Conservation (phyloP, 2,797 vertebrate genomes). For the Melanotaenia parkinsoni region DNA sequence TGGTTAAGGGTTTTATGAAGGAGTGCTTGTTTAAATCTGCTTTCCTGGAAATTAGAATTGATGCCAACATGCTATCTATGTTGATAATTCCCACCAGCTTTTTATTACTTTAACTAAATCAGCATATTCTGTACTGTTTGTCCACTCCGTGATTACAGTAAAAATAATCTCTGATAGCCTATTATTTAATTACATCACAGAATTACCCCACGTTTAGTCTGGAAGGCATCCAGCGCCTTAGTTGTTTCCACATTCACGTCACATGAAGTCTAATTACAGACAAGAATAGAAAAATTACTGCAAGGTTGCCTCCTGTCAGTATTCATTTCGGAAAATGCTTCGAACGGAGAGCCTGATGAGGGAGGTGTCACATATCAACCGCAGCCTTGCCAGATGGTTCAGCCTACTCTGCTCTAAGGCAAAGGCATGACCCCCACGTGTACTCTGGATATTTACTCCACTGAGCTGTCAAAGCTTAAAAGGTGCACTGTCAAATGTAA, state of each 20-base stretch:
- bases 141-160: constrained; percentile 32
- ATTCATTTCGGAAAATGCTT: constrained; percentile 57
- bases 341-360: constrained; percentile 55
- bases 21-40: constrained; percentile 8
- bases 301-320: constrained; percentile 71
- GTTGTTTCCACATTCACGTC: constrained; percentile 62
- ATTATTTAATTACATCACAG: constrained; percentile 32
- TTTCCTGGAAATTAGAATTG: constrained; percentile 29
- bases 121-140: constrained; percentile 25
- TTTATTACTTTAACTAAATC: constrained; percentile 2
- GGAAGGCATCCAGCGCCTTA: constrained; percentile 45
- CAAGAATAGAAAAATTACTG: constrained; percentile 71
- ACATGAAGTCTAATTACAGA: constrained; percentile 69
- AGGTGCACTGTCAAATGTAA: constrained; percentile 1
- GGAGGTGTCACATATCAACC: constrained; percentile 42
- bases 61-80: no score
- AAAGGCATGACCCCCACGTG: constrained; percentile 41
- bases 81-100: not conserved
- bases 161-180: constrained; percentile 33
- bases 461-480: constrained; percentile 11
- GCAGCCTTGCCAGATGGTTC: constrained; percentile 46
- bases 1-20: constrained; percentile 16
- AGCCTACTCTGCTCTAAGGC: constrained; percentile 19
- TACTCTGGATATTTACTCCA: constrained; percentile 1
- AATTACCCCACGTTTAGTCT: constrained; percentile 40